Conservation (phyloP, 2,113 vertebrate species). For the Mustelus asterias region DNA sequence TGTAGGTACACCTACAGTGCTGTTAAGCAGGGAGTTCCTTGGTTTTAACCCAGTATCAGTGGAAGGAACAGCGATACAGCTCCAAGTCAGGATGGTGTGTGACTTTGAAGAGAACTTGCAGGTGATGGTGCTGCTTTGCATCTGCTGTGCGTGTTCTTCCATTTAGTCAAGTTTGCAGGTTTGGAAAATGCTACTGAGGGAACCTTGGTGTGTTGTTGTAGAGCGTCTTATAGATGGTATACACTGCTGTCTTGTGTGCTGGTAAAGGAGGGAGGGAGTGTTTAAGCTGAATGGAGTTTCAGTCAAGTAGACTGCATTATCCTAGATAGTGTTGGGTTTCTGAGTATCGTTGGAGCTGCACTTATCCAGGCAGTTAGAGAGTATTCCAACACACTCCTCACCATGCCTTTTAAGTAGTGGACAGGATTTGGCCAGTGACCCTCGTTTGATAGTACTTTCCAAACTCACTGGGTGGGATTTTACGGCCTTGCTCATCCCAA, state of each 20-base stretch:
- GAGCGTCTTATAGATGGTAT: background rate
- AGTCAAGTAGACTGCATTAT: background rate
- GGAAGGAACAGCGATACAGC: background rate
- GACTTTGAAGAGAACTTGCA: background rate
- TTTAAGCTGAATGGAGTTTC: background rate
- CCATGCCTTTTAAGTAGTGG: background rate
- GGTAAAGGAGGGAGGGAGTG: background rate
- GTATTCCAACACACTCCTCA: background rate
- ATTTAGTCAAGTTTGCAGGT: background rate
- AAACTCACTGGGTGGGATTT: background rate
- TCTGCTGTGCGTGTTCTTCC: background rate
- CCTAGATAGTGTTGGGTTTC: background rate
- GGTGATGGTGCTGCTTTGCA: background rate
- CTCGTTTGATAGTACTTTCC: background rate
- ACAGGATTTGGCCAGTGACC: background rate
- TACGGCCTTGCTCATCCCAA: no score
- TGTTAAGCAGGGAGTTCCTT: background rate
- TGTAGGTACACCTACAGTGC: background rate
- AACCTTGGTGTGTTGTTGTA: background rate
- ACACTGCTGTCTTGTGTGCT: background rate
- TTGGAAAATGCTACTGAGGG: background rate
- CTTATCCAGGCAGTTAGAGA: background rate
- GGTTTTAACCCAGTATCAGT: background rate
- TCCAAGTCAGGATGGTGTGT: background rate
- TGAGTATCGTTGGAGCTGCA: background rate